Evolutionary conservation across 2,113 vertebrate genomes (phyloP).

Genomic region (Etia nguti): DNA sequence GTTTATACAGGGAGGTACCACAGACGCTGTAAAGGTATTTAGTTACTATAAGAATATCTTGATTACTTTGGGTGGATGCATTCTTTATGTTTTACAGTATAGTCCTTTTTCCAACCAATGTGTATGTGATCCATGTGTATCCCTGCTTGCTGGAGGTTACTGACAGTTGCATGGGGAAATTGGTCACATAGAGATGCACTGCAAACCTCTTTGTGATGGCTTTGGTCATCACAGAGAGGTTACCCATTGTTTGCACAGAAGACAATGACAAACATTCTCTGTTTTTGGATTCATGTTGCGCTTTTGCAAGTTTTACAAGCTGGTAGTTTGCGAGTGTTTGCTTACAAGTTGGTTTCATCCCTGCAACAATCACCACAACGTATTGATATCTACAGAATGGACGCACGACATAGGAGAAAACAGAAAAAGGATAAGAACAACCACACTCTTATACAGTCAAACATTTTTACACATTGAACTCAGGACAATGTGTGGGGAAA

Average conservation of each 20-base stretch:
- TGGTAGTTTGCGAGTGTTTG: not conserved
- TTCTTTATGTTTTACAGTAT: not conserved
- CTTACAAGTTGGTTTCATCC: not conserved
- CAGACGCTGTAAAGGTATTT: not conserved
- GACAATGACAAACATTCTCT: not conserved
- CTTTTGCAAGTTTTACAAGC: not conserved
- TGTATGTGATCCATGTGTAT: rapidly evolving
- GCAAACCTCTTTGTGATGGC: not conserved
- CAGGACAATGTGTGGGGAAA: not conserved
- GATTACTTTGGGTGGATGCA: not conserved
- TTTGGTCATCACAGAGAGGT: not conserved
- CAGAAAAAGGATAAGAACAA: not conserved
- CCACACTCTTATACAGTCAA: not conserved
- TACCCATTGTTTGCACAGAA: not conserved
- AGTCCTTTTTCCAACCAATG: not conserved
- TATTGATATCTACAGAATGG: not conserved
- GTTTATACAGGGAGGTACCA: not conserved
- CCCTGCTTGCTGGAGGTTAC: not conserved
- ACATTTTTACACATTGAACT: not conserved
- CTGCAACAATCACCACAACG: not conserved
- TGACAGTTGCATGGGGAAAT: not conserved
- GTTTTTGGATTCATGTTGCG: rapidly evolving
- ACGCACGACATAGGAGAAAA: rapidly evolving
- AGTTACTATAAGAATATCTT: not conserved
- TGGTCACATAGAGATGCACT: not conserved